Percentiles rank a stretch among this genome's conserved stretches.
Evolutionary conservation across 2,888 invertebrate species (phyloP).

Genomic region (Empis stercorea): DNA sequence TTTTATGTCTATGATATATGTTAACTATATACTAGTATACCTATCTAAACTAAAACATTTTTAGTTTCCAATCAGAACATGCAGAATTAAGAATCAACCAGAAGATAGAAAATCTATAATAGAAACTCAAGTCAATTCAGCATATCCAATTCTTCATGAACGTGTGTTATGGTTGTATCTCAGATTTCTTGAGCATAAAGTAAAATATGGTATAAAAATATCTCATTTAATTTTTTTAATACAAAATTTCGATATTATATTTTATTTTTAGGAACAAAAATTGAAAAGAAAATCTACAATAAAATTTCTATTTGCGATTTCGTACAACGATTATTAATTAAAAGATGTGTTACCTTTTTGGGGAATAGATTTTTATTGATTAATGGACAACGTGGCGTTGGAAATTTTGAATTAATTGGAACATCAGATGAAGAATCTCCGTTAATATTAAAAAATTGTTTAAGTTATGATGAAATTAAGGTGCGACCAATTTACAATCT

Average conservation of each 20-base stretch:
- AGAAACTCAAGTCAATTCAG: slow-evolving; percentile 37
- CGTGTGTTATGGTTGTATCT: slow-evolving; percentile 47
- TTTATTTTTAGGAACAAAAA: slow-evolving; percentile 21
- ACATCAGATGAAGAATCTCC: slow-evolving; percentile 37
- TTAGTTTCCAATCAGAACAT: slow-evolving; percentile 30
- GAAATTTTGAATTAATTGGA: slow-evolving; percentile 43
- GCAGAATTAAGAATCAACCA: slow-evolving; percentile 25
- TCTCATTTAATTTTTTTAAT: background rate
- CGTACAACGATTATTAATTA: slow-evolving; percentile 40
- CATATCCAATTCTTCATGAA: slow-evolving; percentile 57
- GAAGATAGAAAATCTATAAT: slow-evolving; percentile 20
- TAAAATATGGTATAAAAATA: slow-evolving; percentile 20
- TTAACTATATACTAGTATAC: background rate
- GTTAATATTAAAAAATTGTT: slow-evolving; percentile 36
- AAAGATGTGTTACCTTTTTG: slow-evolving; percentile 41
- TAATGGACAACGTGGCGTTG: slow-evolving; percentile 34
- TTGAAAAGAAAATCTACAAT: slow-evolving; percentile 32
- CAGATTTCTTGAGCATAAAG: slow-evolving; percentile 50
- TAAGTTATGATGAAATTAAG: slow-evolving; percentile 48
- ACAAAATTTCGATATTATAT: background rate
- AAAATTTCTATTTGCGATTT: slow-evolving; percentile 37
- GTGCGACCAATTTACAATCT: no score
- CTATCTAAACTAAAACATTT: background rate
- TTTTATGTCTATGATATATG: background rate
- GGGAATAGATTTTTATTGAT: slow-evolving; percentile 34